Conservation (phyloP, 2,113 vertebrate species). For the Nanorana parkeri region DNA sequence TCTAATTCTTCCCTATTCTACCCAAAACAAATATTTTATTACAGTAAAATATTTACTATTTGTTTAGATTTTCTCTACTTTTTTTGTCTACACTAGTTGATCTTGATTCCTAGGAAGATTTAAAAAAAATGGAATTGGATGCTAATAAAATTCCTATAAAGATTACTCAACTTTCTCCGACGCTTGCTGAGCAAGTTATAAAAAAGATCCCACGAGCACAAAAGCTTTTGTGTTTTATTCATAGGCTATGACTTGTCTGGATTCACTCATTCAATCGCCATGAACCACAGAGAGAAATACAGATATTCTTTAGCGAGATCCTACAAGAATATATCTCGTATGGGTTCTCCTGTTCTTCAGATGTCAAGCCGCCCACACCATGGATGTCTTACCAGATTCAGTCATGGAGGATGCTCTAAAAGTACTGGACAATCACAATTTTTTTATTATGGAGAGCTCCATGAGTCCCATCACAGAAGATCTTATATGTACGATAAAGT, state of each 20-base stretch:
- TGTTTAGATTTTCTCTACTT: too few species aligned
- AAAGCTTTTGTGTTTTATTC: conserved; percentile 6
- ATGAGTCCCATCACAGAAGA: not conserved
- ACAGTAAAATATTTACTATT: too few species aligned
- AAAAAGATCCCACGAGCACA: not conserved
- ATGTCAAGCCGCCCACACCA: not conserved
- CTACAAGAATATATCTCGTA: not conserved
- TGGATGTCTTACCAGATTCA: not conserved
- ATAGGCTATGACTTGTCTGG: not conserved
- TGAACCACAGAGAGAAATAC: not conserved
- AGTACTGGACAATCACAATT: not conserved
- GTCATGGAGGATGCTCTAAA: conserved; percentile 15
- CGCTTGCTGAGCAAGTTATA: conserved; percentile 25
- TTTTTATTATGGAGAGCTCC: not conserved
- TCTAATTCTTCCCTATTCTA: too few species aligned
- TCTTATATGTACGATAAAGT: not conserved
- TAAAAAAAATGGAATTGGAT: conserved; percentile 6
- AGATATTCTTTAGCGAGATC: not conserved
- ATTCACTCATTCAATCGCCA: not conserved
- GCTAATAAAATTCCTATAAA: conserved; percentile 31
- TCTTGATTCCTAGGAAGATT: not conserved
- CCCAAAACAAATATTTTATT: too few species aligned
- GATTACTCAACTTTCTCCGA: conserved; percentile 12
- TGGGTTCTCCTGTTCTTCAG: not conserved
- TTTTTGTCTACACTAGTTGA: too few species aligned